Evolutionary conservation across 1,140 invertebrate genomes (phyloP), one percentile per base, ranked within the genome.

Genomic region (Melanaphis sacchari): DNA sequence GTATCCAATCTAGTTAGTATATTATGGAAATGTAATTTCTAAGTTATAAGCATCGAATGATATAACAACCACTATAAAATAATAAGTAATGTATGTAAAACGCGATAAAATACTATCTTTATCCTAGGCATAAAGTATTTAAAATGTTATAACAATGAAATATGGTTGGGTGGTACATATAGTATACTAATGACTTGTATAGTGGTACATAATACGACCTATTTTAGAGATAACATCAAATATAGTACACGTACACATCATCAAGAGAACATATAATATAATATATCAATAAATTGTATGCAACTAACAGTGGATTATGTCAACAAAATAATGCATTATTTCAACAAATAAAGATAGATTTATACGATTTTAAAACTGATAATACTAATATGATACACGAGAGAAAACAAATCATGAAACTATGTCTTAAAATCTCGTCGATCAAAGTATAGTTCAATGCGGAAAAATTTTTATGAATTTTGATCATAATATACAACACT

Each of bases 111-210:
- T 46, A 18, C 21, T 49, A 46, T 84, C 36, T 40, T 84, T 46
- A 49, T 85, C 2, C 40, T 85, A 41, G 4, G n/a, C 24, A 46
- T 7, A 26, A 46, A 36, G 18, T 49, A 7, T 46, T 88, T 49
- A 88, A 88, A 88, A 88, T 88, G n/a, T 49, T 49, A 36, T n/a
- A 88, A n/a, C 43, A 49, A 36, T 36, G n/a, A 18, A 52, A 88
- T 88, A 88, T 46, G 18, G 31, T 49, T 49, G 18, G 6, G n/a
- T 46, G 85, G 49, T 8, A 22, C 21, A n/a, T 88, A 49, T 49
- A 49, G 36, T 21, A 36, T 43, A 46, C 18, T 88, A 46, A 85
- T 43, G 85, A 88, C 41, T 15, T 24, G 26, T 85, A 36, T 9
- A 24, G 36, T 18, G 31, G 76, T 24, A 38, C 15, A 82, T 38